These are phyloP conservation scores for Acleris holmiana DNA, from an alignment of 2,888 invertebrate genomes.

Conservation along the genomic window DNA sequence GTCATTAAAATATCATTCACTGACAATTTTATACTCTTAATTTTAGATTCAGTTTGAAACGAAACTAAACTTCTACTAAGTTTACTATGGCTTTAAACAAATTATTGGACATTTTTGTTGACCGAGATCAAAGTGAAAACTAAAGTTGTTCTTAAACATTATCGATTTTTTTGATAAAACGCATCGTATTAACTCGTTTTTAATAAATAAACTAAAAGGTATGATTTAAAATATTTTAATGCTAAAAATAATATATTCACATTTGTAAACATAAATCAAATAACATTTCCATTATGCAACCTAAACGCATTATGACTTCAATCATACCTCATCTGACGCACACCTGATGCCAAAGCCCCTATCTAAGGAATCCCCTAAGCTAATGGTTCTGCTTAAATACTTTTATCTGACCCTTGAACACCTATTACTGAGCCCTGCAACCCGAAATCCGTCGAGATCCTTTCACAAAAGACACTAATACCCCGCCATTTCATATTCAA, in stretches of 20 bases:
- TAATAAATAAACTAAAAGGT: no score
- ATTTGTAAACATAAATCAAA: constrained; percentile 18
- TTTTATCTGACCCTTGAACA: constrained; percentile 74
- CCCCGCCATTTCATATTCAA: constrained; percentile 88
- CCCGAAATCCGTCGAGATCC: constrained; percentile 72
- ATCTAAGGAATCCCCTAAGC: constrained; percentile 50
- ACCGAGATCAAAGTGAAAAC: no score
- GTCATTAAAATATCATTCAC: no score
- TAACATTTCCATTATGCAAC: constrained; percentile 25
- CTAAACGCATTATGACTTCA: constrained; percentile 31
- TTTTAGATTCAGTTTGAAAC: no score
- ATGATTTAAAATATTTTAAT: background rate
- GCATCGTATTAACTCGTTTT: no score
- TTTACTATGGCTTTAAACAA: no score
- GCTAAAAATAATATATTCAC: background rate
- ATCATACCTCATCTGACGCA: constrained; percentile 55
- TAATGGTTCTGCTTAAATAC: constrained; percentile 69
- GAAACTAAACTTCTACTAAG: no score
- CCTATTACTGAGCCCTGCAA: constrained; percentile 65
- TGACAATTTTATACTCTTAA: no score
- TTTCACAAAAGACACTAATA: constrained; percentile 80
- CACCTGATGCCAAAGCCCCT: constrained; percentile 35
- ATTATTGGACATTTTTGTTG: no score
- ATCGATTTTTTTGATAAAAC: no score
- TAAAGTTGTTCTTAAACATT: no score